Base-by-base conservation (phyloP, 2,888 invertebrate species). In the Drosophila subquinaria region DNA sequence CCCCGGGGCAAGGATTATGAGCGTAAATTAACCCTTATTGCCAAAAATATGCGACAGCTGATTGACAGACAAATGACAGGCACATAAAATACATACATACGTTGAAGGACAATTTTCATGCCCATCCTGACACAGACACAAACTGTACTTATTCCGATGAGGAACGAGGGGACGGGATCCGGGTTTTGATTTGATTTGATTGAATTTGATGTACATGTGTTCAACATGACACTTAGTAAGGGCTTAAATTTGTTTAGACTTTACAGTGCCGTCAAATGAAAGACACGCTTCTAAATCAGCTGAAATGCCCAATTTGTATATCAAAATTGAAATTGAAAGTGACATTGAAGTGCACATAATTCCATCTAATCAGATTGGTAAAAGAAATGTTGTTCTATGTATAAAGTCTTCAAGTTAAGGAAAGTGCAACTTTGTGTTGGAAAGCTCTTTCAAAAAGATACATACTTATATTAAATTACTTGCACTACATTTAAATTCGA, bases 11-110 rank as follows among this genome's bases (percentile, higher is more conserved):
- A 81, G 87, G 89, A 87, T 88, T 86, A 88, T 88, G 81, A 87
- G 89, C 82, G 89, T 82, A 87, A 88, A 87, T 87, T 87, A 87
- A 87, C 86, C 86, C 89, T 88, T 87, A 87, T 88, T 88, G 89
- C 81, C 79, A 77, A 84, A 84, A 88, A 84, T 82, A 87, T 84
- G 88, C 84, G 86, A 87, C 86, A 87, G 87, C 75, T 87, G 86
- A 87, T 87, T 87, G 86, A 87, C 86, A 87, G 82, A 84, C 82
- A 82, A 87, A 84, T 87, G 87, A 89, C 89, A 88, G 69, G 70
- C 79, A 70, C 82, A 85, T 82, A 83, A 79, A 86, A 81, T 79
- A 72, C 62, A 70, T 42, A 50, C 36, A 67, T 11, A 17, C 17
- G 15, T 17, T 8, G 20, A 43, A 35, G 10, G 45, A 52, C 30